A percentile compares a stretch with the other conserved stretches of the same genome.
phyloP scores from a whole-genome alignment of 2,113 vertebrate species.

The Semicossyphus pulcher region DNA sequence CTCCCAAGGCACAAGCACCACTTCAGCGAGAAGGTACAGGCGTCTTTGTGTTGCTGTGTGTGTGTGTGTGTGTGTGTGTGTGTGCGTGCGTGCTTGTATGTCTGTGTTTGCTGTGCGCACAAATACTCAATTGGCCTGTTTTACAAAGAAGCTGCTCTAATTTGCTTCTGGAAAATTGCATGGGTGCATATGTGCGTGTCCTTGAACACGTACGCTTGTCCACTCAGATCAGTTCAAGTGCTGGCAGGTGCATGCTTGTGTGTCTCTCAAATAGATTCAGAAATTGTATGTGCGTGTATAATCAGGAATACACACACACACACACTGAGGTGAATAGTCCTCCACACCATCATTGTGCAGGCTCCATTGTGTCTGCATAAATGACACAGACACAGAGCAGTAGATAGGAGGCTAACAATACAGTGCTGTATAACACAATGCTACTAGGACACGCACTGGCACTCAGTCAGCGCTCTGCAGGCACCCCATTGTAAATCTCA shows the following conservation, averaged over 20 bases:
- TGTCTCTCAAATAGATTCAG: not conserved
- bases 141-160: conserved; percentile 7
- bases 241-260: conserved; percentile 29
- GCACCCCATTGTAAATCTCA: conserved; percentile 58
- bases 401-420: conserved; percentile 65
- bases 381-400: conserved; percentile 67
- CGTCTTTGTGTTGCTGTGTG: not conserved
- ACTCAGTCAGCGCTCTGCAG: conserved; percentile 46
- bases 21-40: conserved; percentile 17
- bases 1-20: conserved; percentile 39
- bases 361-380: conserved; percentile 56
- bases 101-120: conserved; percentile 3
- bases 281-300: conserved; percentile 8
- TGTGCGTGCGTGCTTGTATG: not conserved
- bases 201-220: not conserved
- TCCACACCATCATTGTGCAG: conserved; percentile 42
- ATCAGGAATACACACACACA: conserved; percentile 16
- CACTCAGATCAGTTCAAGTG: conserved; percentile 23
- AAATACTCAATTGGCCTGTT: not conserved
- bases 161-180: conserved; percentile 1
- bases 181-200: not conserved
- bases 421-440: conserved; percentile 58
- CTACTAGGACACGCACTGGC: conserved; percentile 55
- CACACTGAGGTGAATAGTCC: conserved; percentile 37
- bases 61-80: not conserved